Evolutionary conservation across 2,888 invertebrate genomes (phyloP).

Genomic region (Lepidocyrtoides sp.): DNA sequence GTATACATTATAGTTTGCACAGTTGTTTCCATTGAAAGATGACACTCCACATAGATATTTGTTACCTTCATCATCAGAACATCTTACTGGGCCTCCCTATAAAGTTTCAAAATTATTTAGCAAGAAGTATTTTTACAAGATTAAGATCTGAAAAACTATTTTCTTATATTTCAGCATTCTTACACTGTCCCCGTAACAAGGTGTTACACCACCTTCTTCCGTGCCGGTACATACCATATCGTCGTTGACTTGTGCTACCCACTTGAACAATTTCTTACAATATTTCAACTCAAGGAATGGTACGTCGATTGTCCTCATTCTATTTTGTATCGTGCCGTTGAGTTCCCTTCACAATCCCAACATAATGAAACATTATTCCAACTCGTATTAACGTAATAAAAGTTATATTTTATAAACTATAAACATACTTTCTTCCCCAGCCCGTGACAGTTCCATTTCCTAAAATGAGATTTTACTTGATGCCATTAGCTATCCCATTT

Average conservation of each 20-base stretch:
- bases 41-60: conserved; percentile 74
- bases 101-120: background rate
- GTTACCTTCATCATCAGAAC: conserved; percentile 57
- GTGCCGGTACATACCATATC: conserved; percentile 79
- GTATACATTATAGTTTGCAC: conserved; percentile 78
- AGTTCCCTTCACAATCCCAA: no score
- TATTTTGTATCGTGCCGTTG: conserved; percentile 69
- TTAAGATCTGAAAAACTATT: background rate
- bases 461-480: conserved; percentile 3
- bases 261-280: conserved; percentile 69
- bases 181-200: conserved; percentile 71
- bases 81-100: conserved; percentile 69
- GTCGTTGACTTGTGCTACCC: conserved; percentile 66
- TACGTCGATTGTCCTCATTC: conserved; percentile 68
- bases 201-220: conserved; percentile 74
- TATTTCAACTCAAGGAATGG: conserved; percentile 71
- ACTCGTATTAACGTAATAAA: no score
- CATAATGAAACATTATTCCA: no score
- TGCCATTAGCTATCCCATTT: no score
- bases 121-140: background rate
- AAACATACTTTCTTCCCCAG: conserved; percentile 72
- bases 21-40: conserved; percentile 75
- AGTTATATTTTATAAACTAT: no score
- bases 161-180: background rate
- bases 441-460: conserved; percentile 78